Base-by-base conservation (phyloP, 2,888 invertebrate genomes). In the Ischnura elegans region DNA sequence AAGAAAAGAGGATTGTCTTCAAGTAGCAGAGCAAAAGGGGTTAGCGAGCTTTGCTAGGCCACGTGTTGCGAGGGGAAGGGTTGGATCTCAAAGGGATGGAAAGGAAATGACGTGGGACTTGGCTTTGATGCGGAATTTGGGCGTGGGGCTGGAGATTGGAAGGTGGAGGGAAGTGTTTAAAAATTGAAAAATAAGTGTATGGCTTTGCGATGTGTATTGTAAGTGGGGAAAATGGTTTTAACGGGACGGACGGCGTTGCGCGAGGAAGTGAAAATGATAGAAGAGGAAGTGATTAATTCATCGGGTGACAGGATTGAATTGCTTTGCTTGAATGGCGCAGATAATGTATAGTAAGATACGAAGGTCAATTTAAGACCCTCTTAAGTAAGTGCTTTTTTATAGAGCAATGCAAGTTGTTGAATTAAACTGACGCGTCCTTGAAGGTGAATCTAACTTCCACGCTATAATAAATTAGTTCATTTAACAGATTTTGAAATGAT, bases 1-100 rank as follows among this genome's bases (percentile, higher is more conserved):
- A 66, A 90, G 90, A 61, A 90, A 90, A 90, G 90, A 55, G 90
- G 90, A 90, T 90, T 90, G 90, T 90, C 90, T 76, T 76, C 76
- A 66, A 61, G 51, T 43, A 90, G 90, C 36, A 51, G 16, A 85
- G 51, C 51, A 51, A 85, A 85, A 45, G 51, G 90, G 90, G 42
- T 90, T 61, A 42, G 51, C 29, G 51, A 4, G n/a, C 5, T 87
- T 29, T n/a, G 87, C 29, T 87, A 36, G 51, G 47, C 29, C 46
- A 87, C 87, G 51, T 46, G 87, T 36, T 61, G 43, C 21, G 8
- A 10, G 43, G 21, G 55, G 36, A 21, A 61, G 16, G 43, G 42
- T 45, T 21, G 86, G 2, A 86, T 86, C 29, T 36, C n/a, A 46
- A 25, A 86, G 86, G 46, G 86, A n/a, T 43, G 86, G 0, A 21